Evolutionary conservation across 2,113 vertebrate genomes (phyloP).

Genomic region (Neoarius graeffei): DNA sequence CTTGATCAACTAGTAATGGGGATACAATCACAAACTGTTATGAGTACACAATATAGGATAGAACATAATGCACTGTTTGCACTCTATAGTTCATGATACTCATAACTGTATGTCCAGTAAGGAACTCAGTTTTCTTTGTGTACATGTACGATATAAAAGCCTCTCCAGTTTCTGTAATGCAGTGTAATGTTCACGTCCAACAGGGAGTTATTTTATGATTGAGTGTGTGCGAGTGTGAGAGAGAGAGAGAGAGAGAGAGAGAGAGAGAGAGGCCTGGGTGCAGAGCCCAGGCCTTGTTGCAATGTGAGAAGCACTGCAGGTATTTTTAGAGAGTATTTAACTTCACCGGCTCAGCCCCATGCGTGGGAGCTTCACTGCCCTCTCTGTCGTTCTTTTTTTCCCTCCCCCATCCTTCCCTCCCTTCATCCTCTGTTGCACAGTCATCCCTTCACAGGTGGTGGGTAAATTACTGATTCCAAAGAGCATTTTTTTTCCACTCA

Average conservation of each 20-base stretch:
- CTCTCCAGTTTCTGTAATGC: background rate
- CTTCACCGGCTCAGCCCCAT: conserved; percentile 45
- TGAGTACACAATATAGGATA: background rate
- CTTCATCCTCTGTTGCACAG: conserved; percentile 24
- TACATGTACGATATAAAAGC: background rate
- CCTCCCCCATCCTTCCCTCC: conserved; percentile 12
- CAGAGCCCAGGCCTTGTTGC: conserved; percentile 31
- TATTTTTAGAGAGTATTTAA: conserved; percentile 62
- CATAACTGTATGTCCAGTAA: background rate
- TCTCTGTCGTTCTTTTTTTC: conserved; percentile 17
- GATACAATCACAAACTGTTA: background rate
- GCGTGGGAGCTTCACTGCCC: conserved; percentile 44
- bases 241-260: background rate
- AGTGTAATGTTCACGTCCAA: background rate
- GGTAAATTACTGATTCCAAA: conserved; percentile 45
- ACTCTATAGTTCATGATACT: background rate
- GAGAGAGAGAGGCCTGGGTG: background rate
- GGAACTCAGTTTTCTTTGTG: background rate
- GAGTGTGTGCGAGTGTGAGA: background rate
- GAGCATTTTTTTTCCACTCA: conserved; percentile 12
- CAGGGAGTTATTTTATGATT: background rate
- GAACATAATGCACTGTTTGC: background rate
- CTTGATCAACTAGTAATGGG: no score
- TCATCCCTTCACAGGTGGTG: conserved; percentile 27
- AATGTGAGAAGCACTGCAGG: conserved; percentile 56